These are phyloP conservation scores for Dicrostonyx torquatus DNA, from an alignment of 2,797 vertebrate genomes.

Conservation along the genomic window DNA sequence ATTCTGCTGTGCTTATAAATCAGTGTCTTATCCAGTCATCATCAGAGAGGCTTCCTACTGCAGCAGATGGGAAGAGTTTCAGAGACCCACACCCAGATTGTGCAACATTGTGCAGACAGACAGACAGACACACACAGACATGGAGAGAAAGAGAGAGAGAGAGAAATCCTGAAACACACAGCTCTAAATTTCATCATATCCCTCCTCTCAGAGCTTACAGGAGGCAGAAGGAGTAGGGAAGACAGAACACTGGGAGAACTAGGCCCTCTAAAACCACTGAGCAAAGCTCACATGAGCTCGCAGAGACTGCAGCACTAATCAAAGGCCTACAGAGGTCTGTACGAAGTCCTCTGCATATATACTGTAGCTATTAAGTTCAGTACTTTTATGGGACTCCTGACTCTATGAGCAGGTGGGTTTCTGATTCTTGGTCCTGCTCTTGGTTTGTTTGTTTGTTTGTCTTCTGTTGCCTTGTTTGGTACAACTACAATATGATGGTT, in stretches of 20 bases:
- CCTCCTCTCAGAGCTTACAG: neutral
- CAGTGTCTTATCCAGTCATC: neutral
- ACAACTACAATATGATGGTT: neutral
- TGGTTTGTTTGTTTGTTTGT: neutral
- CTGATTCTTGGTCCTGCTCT: neutral
- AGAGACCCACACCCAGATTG: neutral
- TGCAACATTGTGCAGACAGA: too few species aligned
- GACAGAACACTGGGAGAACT: neutral
- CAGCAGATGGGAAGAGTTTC: neutral
- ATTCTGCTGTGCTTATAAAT: neutral
- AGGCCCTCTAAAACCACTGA: neutral
- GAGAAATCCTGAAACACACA: neutral
- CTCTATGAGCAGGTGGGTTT: neutral
- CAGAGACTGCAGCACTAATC: neutral
- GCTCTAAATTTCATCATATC: neutral
- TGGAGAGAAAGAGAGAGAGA: neutral
- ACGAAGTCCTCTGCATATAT: too few species aligned
- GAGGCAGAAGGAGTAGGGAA: neutral
- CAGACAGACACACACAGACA: too few species aligned
- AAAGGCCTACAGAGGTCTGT: too few species aligned
- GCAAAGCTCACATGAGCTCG: neutral
- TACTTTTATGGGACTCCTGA: neutral
- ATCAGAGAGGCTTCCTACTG: neutral
- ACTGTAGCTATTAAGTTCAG: neutral
- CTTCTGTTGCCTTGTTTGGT: neutral